phyloP scores from a whole-genome alignment of 2,888 invertebrate species.

The Epicampocera succincta region DNA sequence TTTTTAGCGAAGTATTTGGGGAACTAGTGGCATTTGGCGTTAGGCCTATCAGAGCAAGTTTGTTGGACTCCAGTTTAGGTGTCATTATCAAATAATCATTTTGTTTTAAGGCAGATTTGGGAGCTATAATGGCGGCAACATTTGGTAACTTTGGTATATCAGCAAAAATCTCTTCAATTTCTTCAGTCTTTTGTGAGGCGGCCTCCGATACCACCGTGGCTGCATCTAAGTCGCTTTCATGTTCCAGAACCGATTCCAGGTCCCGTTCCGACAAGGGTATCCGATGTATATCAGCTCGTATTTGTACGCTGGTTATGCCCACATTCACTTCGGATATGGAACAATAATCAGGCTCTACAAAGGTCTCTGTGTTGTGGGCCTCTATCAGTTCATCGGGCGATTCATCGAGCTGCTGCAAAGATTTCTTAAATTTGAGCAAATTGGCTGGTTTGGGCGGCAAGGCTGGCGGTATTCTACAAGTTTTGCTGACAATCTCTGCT shows the following conservation, averaged over 20 bases:
- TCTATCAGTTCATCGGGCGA: constrained; percentile 72
- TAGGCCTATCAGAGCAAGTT: constrained; percentile 42
- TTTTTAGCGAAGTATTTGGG: constrained; percentile 7
- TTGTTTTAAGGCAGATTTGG: constrained; percentile 80
- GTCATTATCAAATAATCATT: constrained; percentile 71
- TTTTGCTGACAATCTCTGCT: constrained; percentile 71
- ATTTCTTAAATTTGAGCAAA: constrained; percentile 85
- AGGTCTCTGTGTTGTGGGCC: constrained; percentile 35
- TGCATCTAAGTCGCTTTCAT: constrained; percentile 71
- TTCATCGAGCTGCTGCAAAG: constrained; percentile 75
- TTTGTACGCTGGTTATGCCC: constrained; percentile 82
- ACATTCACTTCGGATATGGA: constrained; percentile 87
- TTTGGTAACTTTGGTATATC: constrained; percentile 89
- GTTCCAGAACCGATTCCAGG: constrained; percentile 63
- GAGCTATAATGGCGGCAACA: constrained; percentile 88
- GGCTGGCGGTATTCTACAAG: constrained; percentile 84
- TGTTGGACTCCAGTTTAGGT: constrained; percentile 66
- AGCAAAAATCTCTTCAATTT: constrained; percentile 81
- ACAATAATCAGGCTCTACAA: constrained; percentile 85
- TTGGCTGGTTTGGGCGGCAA: constrained; percentile 91
- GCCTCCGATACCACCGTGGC: constrained; percentile 71
- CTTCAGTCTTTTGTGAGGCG: constrained; percentile 79
- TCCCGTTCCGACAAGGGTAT: constrained; percentile 73
- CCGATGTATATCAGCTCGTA: constrained; percentile 83
- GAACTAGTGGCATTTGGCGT: constrained; percentile 14